Percentiles rank a stretch among this genome's conserved stretches.
Evolutionary conservation across 2,797 vertebrate species (phyloP).

Genomic region (Gymnoscopelus microlampas): DNA sequence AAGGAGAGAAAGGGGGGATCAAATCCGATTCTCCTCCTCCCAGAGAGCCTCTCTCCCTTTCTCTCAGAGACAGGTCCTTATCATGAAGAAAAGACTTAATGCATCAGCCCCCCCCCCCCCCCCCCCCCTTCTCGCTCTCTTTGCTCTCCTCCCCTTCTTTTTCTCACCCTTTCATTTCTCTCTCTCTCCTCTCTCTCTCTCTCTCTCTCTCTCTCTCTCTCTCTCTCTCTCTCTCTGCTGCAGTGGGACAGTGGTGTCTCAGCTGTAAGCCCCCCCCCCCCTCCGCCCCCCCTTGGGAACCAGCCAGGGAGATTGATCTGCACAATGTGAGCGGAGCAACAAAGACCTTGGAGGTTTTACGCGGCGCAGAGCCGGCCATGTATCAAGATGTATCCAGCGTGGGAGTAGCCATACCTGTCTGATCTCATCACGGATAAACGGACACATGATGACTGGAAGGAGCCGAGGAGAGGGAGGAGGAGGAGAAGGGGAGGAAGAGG

Average conservation of each 20-base stretch:
- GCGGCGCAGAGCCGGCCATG: slow-evolving; percentile 57
- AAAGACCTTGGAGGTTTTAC: slow-evolving; percentile 71
- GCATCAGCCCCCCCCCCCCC: slow-evolving; percentile 53
- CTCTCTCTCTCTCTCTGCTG: slow-evolving; percentile 29
- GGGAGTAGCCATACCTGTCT: slow-evolving; percentile 73
- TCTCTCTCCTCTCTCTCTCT: background rate
- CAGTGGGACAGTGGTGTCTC: slow-evolving; percentile 73
- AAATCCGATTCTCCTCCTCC: slow-evolving; percentile 75
- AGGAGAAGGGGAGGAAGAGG: slow-evolving; percentile 2
- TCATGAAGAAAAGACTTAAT: slow-evolving; percentile 76
- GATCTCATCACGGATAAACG: slow-evolving; percentile 65
- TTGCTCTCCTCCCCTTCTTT: slow-evolving; percentile 35
- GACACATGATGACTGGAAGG: slow-evolving; percentile 59
- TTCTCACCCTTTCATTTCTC: slow-evolving; percentile 27
- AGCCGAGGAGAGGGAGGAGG: slow-evolving; percentile 20
- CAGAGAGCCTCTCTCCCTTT: slow-evolving; percentile 63
- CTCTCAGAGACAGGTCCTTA: slow-evolving; percentile 75
- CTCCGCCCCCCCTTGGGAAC: slow-evolving; percentile 70
- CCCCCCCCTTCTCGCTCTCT: background rate
- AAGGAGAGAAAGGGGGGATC: slow-evolving; percentile 66
- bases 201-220: slow-evolving; percentile 7
- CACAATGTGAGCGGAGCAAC: slow-evolving; percentile 64
- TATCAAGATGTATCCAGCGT: slow-evolving; percentile 70
- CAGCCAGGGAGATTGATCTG: slow-evolving; percentile 74
- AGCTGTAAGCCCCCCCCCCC: slow-evolving; percentile 61